Conservation (phyloP, 2,797 vertebrate species). For the Loris lydekkerianus region DNA sequence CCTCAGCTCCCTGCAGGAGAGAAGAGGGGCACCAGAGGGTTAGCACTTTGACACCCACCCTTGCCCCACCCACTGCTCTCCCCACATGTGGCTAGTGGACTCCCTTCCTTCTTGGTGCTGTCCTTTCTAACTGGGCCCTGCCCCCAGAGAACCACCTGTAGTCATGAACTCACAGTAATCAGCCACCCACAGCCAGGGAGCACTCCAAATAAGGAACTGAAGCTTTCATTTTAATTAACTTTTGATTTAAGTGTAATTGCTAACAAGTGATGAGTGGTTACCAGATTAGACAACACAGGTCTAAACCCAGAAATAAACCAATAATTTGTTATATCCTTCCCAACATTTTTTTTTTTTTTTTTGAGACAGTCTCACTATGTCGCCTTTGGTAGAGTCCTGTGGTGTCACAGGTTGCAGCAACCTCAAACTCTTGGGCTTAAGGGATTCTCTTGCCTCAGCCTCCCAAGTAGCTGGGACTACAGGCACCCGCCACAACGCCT, state of each 20-base stretch:
- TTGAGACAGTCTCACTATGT: no score
- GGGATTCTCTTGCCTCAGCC: no score
- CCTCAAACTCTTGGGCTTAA: no score
- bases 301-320: background rate
- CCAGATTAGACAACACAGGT: background rate
- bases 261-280: background rate
- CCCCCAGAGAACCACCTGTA: background rate
- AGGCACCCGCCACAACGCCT: no score
- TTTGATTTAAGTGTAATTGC: background rate
- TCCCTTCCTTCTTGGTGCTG: background rate
- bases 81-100: accelerated
- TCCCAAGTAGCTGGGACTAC: no score
- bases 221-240: background rate
- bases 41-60: background rate
- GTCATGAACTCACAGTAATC: accelerated
- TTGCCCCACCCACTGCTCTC: background rate
- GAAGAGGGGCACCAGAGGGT: background rate
- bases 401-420: no score
- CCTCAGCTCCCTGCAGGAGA: slow-evolving; percentile 93
- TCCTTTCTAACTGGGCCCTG: background rate
- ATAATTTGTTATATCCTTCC: background rate
- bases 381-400: no score
- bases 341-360: no score
- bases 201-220: background rate
- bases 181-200: background rate